A percentile compares a stretch with the other conserved stretches of the same genome.
Conservation (phyloP, 2,113 vertebrate genomes). For the Callipepla californica region DNA sequence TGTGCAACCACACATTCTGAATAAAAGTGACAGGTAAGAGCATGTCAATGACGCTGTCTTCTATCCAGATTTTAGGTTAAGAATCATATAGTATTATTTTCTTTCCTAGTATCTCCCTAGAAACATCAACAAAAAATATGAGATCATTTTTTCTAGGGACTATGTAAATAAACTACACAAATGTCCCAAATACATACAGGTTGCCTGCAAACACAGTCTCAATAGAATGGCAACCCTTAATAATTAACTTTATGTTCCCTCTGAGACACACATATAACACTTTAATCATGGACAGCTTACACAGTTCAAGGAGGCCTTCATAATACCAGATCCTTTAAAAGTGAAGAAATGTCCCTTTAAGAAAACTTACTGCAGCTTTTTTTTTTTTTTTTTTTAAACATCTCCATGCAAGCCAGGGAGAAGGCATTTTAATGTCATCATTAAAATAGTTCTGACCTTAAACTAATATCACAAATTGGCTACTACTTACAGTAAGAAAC, state of each 20-base stretch:
- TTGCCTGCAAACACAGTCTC: neutral
- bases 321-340: neutral
- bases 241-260: neutral
- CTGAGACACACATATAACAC: neutral
- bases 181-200: neutral
- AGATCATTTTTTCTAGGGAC: neutral
- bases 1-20: neutral
- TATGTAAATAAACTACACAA: neutral
- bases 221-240: neutral
- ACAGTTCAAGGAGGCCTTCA: neutral
- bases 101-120: neutral
- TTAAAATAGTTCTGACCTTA: conserved; percentile 50
- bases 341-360: neutral
- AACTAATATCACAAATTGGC: conserved; percentile 48
- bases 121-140: neutral
- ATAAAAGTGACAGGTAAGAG: neutral
- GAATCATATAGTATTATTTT: neutral
- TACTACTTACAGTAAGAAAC: conserved; percentile 32
- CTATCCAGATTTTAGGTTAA: neutral
- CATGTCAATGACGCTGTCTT: neutral
- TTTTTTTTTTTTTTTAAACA: neutral
- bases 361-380: neutral
- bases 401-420: neutral
- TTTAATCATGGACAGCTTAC: neutral
- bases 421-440: conserved; percentile 17